Evolutionary conservation across 2,113 vertebrate genomes (phyloP), one percentile per base, ranked within the genome.

Genomic region (Actenoides hombroni): DNA sequence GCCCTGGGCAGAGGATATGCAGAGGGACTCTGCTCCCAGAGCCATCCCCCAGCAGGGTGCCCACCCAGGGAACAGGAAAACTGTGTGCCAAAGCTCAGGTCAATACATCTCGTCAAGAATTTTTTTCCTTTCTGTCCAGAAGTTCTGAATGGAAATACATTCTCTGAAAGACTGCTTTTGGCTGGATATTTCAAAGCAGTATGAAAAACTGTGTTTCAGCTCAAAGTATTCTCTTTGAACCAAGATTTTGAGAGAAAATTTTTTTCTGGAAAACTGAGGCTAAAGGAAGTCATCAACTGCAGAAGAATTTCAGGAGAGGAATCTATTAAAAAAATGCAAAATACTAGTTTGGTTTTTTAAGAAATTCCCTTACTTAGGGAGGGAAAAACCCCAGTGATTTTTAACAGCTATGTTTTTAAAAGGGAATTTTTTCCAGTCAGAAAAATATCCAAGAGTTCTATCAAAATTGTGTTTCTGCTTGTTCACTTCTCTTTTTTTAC

Each of bases 231-330:
- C 44, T 80, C 51, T 71, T 96, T 88, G 51, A 86, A 94, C 77
- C 71, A 40, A 73, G 49, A 49, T 90, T 93, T 83, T 86, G 51
- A 96, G 87, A 83, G n/a, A 76, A 67, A 10, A 25, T 65, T 74
- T 93, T 73, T n/a, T 28, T 91, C 67, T 91, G 79, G 67, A 87
- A 95, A 93, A 71, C 59, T 74, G 46, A 83, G 83, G 81, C 92
- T 94, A 90, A 95, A 90, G 79, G 54, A 93, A 95, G n/a, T 44
- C 20, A 83, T 91, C 82, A 67, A 23, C 60, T 86, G 51, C 64
- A 81, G 56, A 93, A 84, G 42, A 92, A 54, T 70, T 92, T 88
- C 16, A 57, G 46, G 81, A 88, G 54, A 71, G 40, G 60, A 90
- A 83, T 92, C 71, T 68, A 78, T 64, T 64, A 68, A 67, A 82